Percentiles rank a stretch among this genome's conserved stretches.
These are phyloP conservation scores for Nemapogon koenigi DNA, from an alignment of 2,888 invertebrate genomes.

Conservation along the genomic window DNA sequence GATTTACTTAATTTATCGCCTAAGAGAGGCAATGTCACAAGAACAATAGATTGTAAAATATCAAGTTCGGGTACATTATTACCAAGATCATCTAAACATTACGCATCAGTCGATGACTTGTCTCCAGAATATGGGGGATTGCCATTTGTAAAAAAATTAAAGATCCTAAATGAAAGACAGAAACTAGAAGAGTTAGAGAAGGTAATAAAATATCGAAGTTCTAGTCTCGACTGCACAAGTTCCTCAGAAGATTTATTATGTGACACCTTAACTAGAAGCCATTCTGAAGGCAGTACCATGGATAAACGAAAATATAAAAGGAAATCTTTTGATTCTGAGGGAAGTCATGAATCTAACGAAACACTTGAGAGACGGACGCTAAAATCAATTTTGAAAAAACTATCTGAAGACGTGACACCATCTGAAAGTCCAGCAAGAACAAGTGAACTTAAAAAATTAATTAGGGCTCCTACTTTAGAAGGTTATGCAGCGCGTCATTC, in stretches of 20 bases:
- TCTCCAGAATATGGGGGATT: conserved; percentile 87
- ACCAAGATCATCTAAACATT: conserved; percentile 66
- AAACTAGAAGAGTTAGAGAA: conserved; percentile 83
- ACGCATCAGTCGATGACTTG: conserved; percentile 84
- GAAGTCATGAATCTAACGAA: conserved; percentile 71
- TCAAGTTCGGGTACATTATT: conserved; percentile 30
- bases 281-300: conserved; percentile 83
- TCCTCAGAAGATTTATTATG: conserved; percentile 64
- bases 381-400: conserved; percentile 84
- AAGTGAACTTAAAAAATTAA: conserved; percentile 71
- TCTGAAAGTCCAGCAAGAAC: conserved; percentile 50
- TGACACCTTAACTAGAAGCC: conserved; percentile 73
- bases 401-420: conserved; percentile 72
- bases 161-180: conserved; percentile 87
- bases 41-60: conserved; percentile 29
- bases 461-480: conserved; percentile 84
- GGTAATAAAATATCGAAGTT: conserved; percentile 77
- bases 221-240: conserved; percentile 78
- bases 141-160: conserved; percentile 87
- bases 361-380: conserved; percentile 81
- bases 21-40: conserved; percentile 30
- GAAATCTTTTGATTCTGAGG: conserved; percentile 43
- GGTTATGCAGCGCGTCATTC: conserved; percentile 89
- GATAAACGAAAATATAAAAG: conserved; percentile 59
- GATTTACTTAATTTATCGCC: conserved; percentile 51